phyloP scores from a whole-genome alignment of 1,140 invertebrate genomes.

The Drosophila gunungcola region DNA sequence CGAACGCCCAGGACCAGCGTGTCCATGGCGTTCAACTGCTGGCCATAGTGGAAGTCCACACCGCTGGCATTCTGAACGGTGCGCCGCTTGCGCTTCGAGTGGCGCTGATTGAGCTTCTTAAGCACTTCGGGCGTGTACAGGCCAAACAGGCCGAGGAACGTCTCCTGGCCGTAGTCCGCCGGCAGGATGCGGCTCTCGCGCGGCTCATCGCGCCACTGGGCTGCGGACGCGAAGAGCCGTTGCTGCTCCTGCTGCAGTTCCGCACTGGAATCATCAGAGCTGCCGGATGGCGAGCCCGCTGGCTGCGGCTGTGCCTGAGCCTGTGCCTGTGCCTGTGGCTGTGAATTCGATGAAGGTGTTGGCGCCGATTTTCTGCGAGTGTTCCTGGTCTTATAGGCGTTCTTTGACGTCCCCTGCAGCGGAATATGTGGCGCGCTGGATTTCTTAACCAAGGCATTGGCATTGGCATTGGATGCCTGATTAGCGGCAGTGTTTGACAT shows the following conservation, averaged over 20 bases:
- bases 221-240: constrained; percentile 48
- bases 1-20: constrained; percentile 46
- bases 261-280: constrained; percentile 67
- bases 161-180: constrained; percentile 72
- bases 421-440: too few species aligned
- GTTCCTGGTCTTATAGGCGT: constrained; percentile 14
- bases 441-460: constrained; percentile 8
- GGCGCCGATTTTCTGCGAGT: constrained; percentile 17
- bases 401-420: constrained; percentile 3
- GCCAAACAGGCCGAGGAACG: constrained; percentile 71
- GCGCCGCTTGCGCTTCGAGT: constrained; percentile 81
- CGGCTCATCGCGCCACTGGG: constrained; percentile 67
- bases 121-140: constrained; percentile 70
- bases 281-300: constrained; percentile 25
- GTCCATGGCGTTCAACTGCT: constrained; percentile 66
- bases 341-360: background rate
- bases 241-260: constrained; percentile 70
- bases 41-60: constrained; percentile 82
- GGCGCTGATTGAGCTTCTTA: constrained; percentile 72
- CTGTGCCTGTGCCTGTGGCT: background rate
- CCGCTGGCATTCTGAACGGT: constrained; percentile 77
- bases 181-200: constrained; percentile 61
- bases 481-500: constrained; percentile 3
- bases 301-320: constrained; percentile 1
- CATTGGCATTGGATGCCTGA: constrained; percentile 5